Evolutionary conservation across 2,113 vertebrate species (phyloP), one percentile per base, ranked within the genome.

Genomic region (Xenus cinereus): DNA sequence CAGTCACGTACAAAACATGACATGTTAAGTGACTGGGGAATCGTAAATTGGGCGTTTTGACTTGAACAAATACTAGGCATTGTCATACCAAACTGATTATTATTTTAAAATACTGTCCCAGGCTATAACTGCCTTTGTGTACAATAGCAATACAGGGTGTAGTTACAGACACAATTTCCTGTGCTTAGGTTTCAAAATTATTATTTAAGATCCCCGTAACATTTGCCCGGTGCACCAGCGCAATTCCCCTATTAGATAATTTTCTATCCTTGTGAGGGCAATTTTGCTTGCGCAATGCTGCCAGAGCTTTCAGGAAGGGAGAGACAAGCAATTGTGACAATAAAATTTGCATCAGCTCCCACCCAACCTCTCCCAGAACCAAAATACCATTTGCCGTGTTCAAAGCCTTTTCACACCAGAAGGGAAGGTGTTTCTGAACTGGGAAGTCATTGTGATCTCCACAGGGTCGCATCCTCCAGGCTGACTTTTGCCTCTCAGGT

Each of bases 221-320:
- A 16, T 68, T 96, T 96, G 81, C 87, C 75, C 26, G 0, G 63
- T 71, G 63, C 95, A 93, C 57, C 56, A 92, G 86, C 23, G 10
- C 90, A 96, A 97, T 97, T 98, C 97, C 92, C 82, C 93, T 94
- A 95, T 97, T 97, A 97, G 95, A 96, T 97, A 97, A 98, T 96
- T 92, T 96, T 96, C 91, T 97, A 97, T 97, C 97, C 97, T 96
- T 90, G 85, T 74, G 92, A 97, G 87, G 81, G 77, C 90, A 96
- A 93, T 84, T 97, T 85, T 76, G 91, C 94, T 73, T 96, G 95
- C 79, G 93, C 89, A 95, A 77, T 60, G 74, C 95, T 97, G 96
- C 97, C 97, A 97, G 94, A 63, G 84, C 83, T 97, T 96, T 96
- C 98, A 98, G 98, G 98, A 98, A 98, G 97, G 96, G 98, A 98